Evolutionary conservation across 2,113 vertebrate genomes (phyloP).

Genomic region (Archilochus colubris): DNA sequence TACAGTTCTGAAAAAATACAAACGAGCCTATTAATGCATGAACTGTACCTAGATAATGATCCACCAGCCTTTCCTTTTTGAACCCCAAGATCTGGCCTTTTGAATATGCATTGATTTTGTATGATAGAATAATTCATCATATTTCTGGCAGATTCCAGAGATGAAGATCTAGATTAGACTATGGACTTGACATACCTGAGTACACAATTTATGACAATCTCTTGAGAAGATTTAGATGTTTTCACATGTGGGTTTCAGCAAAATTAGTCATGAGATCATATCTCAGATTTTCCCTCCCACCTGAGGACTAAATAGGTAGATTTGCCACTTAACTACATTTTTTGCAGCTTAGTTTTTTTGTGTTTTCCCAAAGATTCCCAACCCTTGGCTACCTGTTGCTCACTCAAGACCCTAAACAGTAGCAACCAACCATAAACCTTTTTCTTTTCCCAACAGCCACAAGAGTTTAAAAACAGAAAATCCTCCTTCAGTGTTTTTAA

Average conservation of each 20-base stretch:
- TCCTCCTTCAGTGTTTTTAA: not conserved
- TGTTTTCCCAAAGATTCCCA: not conserved
- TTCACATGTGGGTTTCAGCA: conserved; percentile 57
- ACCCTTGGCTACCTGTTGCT: not conserved
- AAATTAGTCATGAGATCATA: conserved; percentile 59
- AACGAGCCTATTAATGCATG: not conserved
- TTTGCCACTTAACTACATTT: not conserved
- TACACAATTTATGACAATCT: not conserved
- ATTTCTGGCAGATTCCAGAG: not conserved
- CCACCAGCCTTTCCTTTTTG: not conserved
- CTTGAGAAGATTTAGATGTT: conserved; percentile 29
- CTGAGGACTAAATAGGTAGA: not conserved
- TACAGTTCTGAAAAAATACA: not conserved
- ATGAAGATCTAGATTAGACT: conserved; percentile 21
- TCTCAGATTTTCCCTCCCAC: conserved; percentile 41
- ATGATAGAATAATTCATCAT: not conserved
- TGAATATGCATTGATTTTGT: not conserved
- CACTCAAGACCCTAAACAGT: not conserved
- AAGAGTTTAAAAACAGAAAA: not conserved
- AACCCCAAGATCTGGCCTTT: not conserved
- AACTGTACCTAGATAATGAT: not conserved
- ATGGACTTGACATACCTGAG: conserved; percentile 23
- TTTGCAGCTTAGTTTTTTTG: not conserved
- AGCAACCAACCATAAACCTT: not conserved
- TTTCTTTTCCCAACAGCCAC: not conserved